Percentiles rank a stretch among this genome's conserved stretches.
phyloP scores from a whole-genome alignment of 2,113 vertebrate species.

The Festucalex cinctus region DNA sequence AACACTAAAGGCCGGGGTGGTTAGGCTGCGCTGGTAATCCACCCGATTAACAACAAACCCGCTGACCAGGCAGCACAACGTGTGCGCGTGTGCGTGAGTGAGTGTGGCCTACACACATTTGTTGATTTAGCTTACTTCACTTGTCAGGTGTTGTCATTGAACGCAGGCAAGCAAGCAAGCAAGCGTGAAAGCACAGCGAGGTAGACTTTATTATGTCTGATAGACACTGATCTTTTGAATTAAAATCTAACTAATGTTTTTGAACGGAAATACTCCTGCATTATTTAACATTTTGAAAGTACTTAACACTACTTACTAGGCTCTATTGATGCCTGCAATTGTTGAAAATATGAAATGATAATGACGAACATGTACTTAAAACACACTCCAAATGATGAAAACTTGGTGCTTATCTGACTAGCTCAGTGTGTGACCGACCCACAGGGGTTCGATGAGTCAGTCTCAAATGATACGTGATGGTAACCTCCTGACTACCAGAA shows the following conservation, averaged over 20 bases:
- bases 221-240: not conserved
- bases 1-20: constrained; percentile 59
- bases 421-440: no score
- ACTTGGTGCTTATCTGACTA: not conserved
- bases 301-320: not conserved
- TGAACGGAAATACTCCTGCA: not conserved
- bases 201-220: not conserved
- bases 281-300: not conserved
- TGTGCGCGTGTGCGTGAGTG: not conserved
- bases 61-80: constrained; percentile 35
- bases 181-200: not conserved
- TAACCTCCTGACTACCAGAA: no score
- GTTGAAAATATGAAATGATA: no score
- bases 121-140: not conserved
- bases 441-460: no score
- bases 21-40: constrained; percentile 62
- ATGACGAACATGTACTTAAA: not conserved
- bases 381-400: not conserved
- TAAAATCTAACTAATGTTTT: not conserved
- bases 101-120: not conserved
- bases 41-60: constrained; percentile 60
- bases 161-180: not conserved
- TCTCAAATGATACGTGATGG: no score
- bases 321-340: not conserved
- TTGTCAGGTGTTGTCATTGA: not conserved